Evolutionary conservation across 2,888 invertebrate species (phyloP).

Genomic region (Epiblema foenella): DNA sequence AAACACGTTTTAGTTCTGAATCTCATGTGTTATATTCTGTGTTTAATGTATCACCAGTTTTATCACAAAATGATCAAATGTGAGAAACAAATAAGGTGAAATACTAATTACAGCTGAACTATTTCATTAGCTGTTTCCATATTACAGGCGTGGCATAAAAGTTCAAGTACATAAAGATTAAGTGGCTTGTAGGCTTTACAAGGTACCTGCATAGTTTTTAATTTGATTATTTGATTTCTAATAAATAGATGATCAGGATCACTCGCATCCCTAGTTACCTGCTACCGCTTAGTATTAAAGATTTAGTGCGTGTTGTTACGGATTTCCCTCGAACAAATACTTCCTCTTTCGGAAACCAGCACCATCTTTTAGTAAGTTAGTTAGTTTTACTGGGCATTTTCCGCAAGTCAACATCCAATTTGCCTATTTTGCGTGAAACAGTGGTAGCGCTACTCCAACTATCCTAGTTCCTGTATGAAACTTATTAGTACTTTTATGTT

Average conservation of each 20-base stretch:
- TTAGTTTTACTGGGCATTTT: too few species aligned
- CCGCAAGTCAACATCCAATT: too few species aligned
- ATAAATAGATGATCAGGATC: not conserved
- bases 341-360: too few species aligned
- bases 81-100: not conserved
- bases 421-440: too few species aligned
- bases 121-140: slow-evolving; percentile 22
- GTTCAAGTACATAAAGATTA: slow-evolving; percentile 69
- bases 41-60: too few species aligned
- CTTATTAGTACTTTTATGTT: too few species aligned
- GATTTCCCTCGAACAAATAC: too few species aligned
- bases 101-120: not conserved
- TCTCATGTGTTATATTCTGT: not conserved
- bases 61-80: not conserved
- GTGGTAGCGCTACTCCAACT: too few species aligned
- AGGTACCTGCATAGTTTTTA: slow-evolving; percentile 35
- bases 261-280: not conserved
- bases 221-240: not conserved
- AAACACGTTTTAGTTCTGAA: not conserved
- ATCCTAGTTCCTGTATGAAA: too few species aligned
- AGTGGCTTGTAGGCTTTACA: slow-evolving; percentile 54
- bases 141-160: slow-evolving; percentile 76
- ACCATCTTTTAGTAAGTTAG: too few species aligned
- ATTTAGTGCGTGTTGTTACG: too few species aligned
- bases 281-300: too few species aligned